These are phyloP conservation scores for Apteryx mantelli DNA, from an alignment of 2,113 vertebrate genomes.

Conservation along the genomic window DNA sequence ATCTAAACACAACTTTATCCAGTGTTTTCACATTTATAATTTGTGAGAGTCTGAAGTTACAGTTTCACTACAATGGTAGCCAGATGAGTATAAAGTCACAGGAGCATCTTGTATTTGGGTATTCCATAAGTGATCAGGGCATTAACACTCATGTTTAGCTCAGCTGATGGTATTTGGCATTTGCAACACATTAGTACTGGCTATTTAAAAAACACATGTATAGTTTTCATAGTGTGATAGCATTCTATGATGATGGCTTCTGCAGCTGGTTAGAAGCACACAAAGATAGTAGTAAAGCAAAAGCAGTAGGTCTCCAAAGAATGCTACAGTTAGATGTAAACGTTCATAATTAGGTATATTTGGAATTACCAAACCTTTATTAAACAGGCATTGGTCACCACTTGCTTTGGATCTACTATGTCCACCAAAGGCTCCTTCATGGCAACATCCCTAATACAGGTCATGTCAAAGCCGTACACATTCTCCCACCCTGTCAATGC, in stretches of 20 bases:
- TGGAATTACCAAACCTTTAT: constrained; percentile 88
- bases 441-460: constrained; percentile 96
- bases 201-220: neutral
- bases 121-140: neutral
- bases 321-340: neutral
- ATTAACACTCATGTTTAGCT: neutral
- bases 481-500: constrained; percentile 95
- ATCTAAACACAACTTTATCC: neutral
- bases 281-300: neutral
- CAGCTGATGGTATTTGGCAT: neutral
- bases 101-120: neutral
- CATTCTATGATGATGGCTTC: neutral
- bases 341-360: constrained; percentile 8
- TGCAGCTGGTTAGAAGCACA: neutral
- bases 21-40: neutral
- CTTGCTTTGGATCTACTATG: constrained; percentile 95
- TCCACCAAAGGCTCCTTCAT: constrained; percentile 98
- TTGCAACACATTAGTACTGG: neutral
- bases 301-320: neutral
- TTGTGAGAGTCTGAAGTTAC: neutral
- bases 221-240: neutral
- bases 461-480: constrained; percentile 99
- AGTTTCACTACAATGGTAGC: neutral
- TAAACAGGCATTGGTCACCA: constrained; percentile 97
- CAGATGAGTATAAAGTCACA: neutral